Evolutionary conservation across 2,888 invertebrate genomes (phyloP), one percentile per base, ranked within the genome.

Genomic region (Troides aeacus): DNA sequence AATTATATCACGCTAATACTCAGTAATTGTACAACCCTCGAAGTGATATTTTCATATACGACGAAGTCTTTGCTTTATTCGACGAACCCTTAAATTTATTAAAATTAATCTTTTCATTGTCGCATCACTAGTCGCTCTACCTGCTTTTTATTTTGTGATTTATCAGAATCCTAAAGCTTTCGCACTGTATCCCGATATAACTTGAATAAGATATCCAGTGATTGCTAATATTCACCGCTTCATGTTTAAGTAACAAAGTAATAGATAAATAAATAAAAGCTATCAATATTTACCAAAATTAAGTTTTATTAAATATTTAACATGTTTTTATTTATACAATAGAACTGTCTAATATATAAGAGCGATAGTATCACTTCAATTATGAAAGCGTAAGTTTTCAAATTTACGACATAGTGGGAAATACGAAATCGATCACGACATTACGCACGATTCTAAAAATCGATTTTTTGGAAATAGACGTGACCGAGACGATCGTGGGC

Each of bases 361-460:
- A 65, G 62, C 57, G 24, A 61, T 63, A 23, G 57, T 60, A 60
- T 67, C 62, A 60, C 50, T 56, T 57, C 50, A 58, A 62, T 46
- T 70, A 68, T 64, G 64, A 62, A 46, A 53, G n/a, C 4, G 18
- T 23, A 53, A 53, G 60, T 65, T 62, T 53, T 61, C 61, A 66
- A 12, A 61, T 50, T 42, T 39, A 58, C 30, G 57, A 46, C 62
- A 57, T 30, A 60, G 24, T 17, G 50, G 57, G 10, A n/a, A 42
- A 67, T 65, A 69, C 42, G 72, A 75, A 75, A 84, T 81, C 80
- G 79, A 82, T 85, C 81, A 80, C 79, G 81, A 76, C 80, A 84
- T 86, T 86, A 85, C 87, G 90, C 90, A 90, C 90, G 91, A 90
- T 77, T 86, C 79, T 79, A 74, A 76, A 75, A 84, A 87, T 87